phyloP scores from a whole-genome alignment of 2,113 vertebrate species.

The Saimiri boliviensis region DNA sequence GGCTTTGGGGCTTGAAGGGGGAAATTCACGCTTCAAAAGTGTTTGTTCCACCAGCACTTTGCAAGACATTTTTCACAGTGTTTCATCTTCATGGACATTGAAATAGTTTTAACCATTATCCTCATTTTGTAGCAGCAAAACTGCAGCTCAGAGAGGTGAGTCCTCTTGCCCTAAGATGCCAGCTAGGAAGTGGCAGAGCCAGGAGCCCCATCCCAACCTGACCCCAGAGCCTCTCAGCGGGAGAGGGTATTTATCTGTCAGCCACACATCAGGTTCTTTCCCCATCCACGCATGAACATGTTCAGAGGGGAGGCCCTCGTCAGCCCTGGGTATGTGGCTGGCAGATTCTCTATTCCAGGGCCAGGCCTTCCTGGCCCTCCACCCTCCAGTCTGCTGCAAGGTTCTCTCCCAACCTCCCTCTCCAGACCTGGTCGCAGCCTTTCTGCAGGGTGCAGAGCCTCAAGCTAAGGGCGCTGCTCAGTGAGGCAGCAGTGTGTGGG shows the following conservation, averaged over 20 bases:
- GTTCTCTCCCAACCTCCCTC: not conserved
- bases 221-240: not conserved
- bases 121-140: not conserved
- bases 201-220: not conserved
- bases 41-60: no score
- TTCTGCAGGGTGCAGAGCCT: not conserved
- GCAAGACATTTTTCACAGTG: accelerated
- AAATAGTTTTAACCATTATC: not conserved
- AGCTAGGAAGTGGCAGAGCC: not conserved
- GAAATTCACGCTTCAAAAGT: not conserved
- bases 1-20: not conserved
- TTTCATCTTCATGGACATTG: not conserved
- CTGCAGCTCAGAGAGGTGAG: not conserved
- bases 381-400: not conserved
- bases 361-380: not conserved
- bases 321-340: not conserved
- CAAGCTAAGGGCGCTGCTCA: not conserved
- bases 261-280: not conserved
- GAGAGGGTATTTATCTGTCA: not conserved
- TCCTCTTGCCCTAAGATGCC: not conserved
- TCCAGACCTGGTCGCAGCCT: not conserved
- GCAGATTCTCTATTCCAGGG: not conserved
- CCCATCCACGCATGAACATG: accelerated
- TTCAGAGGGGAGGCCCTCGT: not conserved
- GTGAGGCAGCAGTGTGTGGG: not conserved